Conservation (phyloP, 2,797 vertebrate genomes). For the Salarias fasciatus region DNA sequence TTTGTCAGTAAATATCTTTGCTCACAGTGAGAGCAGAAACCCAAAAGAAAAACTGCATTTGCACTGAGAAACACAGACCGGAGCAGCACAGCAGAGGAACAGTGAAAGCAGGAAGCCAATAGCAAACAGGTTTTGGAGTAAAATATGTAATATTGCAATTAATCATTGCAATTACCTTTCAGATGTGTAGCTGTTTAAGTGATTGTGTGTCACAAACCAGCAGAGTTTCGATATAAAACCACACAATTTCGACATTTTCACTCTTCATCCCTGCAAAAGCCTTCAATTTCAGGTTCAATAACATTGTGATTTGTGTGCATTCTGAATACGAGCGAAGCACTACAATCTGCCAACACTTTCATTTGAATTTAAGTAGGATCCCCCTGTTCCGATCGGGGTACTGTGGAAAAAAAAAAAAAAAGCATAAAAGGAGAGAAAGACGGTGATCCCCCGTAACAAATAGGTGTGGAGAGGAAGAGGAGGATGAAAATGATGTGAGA, state of each 20-base stretch:
- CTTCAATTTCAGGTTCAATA: not conserved
- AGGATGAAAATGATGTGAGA: constrained; percentile 14
- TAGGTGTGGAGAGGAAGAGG: not conserved
- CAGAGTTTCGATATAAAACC: not conserved
- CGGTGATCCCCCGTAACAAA: not conserved
- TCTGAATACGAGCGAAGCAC: not conserved
- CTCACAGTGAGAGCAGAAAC: constrained; percentile 12
- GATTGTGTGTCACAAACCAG: too few relatives aligned
- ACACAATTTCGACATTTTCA: not conserved
- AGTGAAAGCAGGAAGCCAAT: not conserved
- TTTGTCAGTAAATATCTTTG: not conserved
- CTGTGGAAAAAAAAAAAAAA: not conserved
- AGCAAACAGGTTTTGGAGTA: not conserved
- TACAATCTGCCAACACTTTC: not conserved
- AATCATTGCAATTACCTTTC: not conserved
- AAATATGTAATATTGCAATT: too few relatives aligned
- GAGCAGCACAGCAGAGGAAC: not conserved
- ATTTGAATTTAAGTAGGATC: not conserved
- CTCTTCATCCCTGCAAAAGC: not conserved
- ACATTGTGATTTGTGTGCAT: constrained; percentile 1
- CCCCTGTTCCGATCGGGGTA: not conserved
- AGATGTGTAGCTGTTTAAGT: constrained; percentile 15
- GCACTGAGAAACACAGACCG: too few relatives aligned
- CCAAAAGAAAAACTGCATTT: not conserved
- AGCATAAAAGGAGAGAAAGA: not conserved